Evolutionary conservation across 2,888 invertebrate species (phyloP).

Genomic region (Agrochola lota): DNA sequence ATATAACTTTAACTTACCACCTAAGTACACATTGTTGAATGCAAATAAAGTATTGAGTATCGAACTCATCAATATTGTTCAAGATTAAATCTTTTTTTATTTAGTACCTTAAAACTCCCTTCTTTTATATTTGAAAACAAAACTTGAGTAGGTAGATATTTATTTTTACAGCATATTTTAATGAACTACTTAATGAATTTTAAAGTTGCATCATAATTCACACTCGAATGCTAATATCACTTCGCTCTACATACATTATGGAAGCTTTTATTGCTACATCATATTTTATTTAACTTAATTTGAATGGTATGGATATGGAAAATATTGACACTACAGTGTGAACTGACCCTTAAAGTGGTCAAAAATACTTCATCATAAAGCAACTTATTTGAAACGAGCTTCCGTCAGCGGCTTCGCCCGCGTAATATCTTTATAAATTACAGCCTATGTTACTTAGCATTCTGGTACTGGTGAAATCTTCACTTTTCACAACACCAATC

Average conservation of each 20-base stretch:
- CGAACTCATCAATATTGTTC: background rate
- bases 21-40: too few relatives aligned
- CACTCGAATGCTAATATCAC: conserved; percentile 25
- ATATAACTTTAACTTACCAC: too few relatives aligned
- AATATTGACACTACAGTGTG: conserved; percentile 31
- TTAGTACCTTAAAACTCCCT: background rate
- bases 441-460: too few relatives aligned
- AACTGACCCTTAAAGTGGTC: conserved; percentile 16
- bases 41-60: too few relatives aligned
- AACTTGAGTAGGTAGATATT: background rate
- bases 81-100: background rate
- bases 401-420: too few relatives aligned
- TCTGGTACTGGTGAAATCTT: too few relatives aligned
- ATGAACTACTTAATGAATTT: background rate
- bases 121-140: background rate
- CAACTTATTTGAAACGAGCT: background rate
- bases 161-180: background rate
- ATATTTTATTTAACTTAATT: conserved; percentile 23
- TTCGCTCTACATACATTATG: conserved; percentile 43
- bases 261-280: conserved; percentile 17
- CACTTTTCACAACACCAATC: too few relatives aligned
- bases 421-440: too few relatives aligned
- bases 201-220: conserved; percentile 14
- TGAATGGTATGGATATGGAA: conserved; percentile 21
- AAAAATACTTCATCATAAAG: conserved; percentile 8